A percentile compares a stretch with the other conserved stretches of the same genome.
Evolutionary conservation across 2,797 vertebrate genomes (phyloP).

Genomic region (Channallabes apus): DNA sequence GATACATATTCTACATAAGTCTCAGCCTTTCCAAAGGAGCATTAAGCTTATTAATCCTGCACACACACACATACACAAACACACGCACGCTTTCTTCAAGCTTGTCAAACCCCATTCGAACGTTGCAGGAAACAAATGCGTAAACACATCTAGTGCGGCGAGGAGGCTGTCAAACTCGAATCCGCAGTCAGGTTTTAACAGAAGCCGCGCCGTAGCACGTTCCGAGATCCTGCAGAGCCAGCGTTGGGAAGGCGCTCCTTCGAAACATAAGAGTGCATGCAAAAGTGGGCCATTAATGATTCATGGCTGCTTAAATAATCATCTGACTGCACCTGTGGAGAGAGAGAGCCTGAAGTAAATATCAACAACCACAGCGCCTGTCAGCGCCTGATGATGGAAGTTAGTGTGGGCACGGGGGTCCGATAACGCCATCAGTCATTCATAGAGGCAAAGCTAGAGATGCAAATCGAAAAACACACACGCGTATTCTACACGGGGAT

Average conservation of each 20-base stretch:
- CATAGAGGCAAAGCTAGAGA: conserved; percentile 51
- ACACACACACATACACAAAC: conserved; percentile 29
- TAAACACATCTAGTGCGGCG: conserved; percentile 56
- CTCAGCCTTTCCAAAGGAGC: conserved; percentile 50
- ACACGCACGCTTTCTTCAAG: conserved; percentile 31
- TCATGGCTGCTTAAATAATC: conserved; percentile 61
- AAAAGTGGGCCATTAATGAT: conserved; percentile 59
- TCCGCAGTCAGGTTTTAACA: conserved; percentile 40
- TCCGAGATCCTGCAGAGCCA: conserved; percentile 44
- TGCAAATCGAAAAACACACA: conserved; percentile 17
- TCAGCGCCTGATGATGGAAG: conserved; percentile 54
- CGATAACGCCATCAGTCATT: conserved; percentile 57
- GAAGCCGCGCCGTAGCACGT: conserved; percentile 38
- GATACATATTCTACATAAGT: conserved; percentile 58
- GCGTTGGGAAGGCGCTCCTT: conserved; percentile 39
- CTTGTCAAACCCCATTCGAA: conserved; percentile 57
- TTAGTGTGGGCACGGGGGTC: conserved; percentile 54
- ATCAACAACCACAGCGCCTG: conserved; percentile 58
- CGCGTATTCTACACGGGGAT: conserved; percentile 8
- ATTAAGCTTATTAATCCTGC: conserved; percentile 56
- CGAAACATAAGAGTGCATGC: conserved; percentile 57
- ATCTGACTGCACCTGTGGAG: conserved; percentile 59
- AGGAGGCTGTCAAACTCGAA: conserved; percentile 56
- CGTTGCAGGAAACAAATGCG: conserved; percentile 55
- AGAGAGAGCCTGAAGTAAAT: conserved; percentile 57